Base-by-base conservation (phyloP, 2,113 vertebrate genomes). In the Agapornis roseicollis region DNA sequence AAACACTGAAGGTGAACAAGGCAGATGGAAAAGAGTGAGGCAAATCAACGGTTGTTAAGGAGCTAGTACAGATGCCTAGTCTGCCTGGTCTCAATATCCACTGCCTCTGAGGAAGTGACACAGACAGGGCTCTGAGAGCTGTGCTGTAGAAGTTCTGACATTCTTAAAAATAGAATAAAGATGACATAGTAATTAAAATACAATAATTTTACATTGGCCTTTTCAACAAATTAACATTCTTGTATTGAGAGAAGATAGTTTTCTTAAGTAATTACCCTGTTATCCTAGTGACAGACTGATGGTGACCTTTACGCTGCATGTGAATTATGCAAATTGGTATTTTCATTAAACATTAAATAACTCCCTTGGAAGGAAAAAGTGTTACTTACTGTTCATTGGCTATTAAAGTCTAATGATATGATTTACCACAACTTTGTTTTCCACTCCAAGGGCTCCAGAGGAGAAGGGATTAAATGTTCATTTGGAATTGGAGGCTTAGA, bases 261-360 rank as follows among this genome's bases (percentile, higher is more conserved):
- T 94, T 94, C 85, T 95, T 82, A 79, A 87, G 80, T 85, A 97
- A 97, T 97, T 96, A 94, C 37, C 64, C 72, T 88, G 74, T 89
- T 94, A 88, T 93, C 73, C 90, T 72, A 65, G 78, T 94, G 92
- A 80, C 89, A 96, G 82, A 66, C 81, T 93, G 84, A 91, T 65
- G 81, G 88, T 96, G 87, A 97, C 93, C 95, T 96, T 97, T 94
- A 89, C 69, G 88, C 27, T 91, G 60, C 83, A 91, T 95, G 28
- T 77, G 55, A 96, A 96, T 94, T 97, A 96, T 96, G 93, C 89
- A 95, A 97, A 96, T 95, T 82, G 73, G 82, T 94, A 90, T 97
- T 97, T 98, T 97, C 88, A 94, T 97, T 97, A 97, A 94, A 97
- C 89, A 93, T 90, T 94, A 96, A 97, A 96, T 94, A 93, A 92